Evolutionary conservation across 1,140 invertebrate genomes (phyloP).

Genomic region (Drosophila setifemur): DNA sequence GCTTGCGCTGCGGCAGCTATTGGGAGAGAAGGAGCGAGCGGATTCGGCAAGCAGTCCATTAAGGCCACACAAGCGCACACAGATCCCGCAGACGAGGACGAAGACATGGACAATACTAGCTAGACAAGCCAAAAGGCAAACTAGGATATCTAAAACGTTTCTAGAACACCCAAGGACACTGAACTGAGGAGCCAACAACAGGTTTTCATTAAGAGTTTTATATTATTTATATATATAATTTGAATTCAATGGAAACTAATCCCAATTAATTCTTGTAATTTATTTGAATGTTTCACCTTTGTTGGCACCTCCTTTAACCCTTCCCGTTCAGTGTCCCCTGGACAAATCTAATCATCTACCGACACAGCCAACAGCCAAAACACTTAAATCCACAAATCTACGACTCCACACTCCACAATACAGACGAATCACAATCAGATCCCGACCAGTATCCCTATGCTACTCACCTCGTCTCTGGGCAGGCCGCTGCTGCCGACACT

Average conservation of each 20-base stretch:
- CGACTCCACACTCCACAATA: too few species aligned
- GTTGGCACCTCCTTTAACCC: too few species aligned
- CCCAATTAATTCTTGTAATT: too few species aligned
- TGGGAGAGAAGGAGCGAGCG: conserved; percentile 12
- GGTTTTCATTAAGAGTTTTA: too few species aligned
- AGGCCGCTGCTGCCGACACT: conserved; percentile 59
- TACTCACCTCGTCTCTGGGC: conserved; percentile 64
- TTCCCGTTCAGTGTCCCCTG: background rate
- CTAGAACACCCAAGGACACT: background rate
- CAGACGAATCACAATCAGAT: too few species aligned
- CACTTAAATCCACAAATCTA: conserved; percentile 17
- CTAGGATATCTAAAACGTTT: too few species aligned
- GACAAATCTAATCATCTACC: background rate
- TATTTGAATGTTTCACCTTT: too few species aligned
- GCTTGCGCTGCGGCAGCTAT: conserved; percentile 35
- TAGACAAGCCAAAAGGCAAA: too few species aligned
- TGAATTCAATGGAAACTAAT: too few species aligned
- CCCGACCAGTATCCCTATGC: background rate
- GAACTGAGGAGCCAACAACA: too few species aligned
- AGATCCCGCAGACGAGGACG: conserved; percentile 1
- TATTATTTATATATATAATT: too few species aligned
- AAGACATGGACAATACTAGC: background rate
- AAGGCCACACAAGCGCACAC: conserved; percentile 14
- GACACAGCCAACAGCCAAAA: conserved; percentile 20
- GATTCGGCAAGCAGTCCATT: background rate